Evolutionary conservation across 2,888 invertebrate genomes (phyloP), one percentile per base, ranked within the genome.

Genomic region (Baccha elongata): DNA sequence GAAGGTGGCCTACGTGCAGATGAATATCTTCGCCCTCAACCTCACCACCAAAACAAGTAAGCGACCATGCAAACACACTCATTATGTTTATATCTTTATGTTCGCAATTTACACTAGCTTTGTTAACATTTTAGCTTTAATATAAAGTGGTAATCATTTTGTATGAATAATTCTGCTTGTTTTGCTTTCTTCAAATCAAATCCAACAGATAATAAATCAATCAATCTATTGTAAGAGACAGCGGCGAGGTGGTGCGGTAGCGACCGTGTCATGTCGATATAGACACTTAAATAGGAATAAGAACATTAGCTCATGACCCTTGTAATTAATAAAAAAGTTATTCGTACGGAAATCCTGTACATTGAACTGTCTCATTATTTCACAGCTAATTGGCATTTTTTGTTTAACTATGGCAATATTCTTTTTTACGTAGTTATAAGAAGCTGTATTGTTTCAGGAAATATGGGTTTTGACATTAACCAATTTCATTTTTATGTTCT

Each of bases 311-410:
- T 53, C 80, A 80, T 74, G 50, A 64, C 79, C 68, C 73, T 64
- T 68, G 48, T 35, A n/a, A 29, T 35, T 40, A 62, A n/a, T n/a
- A n/a, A n/a, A n/a, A 64, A 65, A 68, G 44, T 44, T 50, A 64
- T 69, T 80, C 64, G 74, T 44, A 74, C 74, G 80, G 74, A 80
- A 80, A 80, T 80, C 69, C 68, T 80, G 67, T 42, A 62, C 64
- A 55, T 40, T 74, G 29, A 53, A 52, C 48, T n/a, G 32, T 42
- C 32, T 32, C 3, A 42, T 32, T 64, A 15, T 60, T 62, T 46
- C 17, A 53, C 29, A 29, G 26, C 58, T 80, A 69, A 80, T 74
- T 74, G 64, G 74, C n/a, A 64, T n/a, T 15, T 68, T 73, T 60
- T 64, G 40, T 55, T 46, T 23, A 62, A 55, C 48, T 60, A 26